phyloP scores from a whole-genome alignment of 2,113 vertebrate species.

The Saccopteryx leptura region DNA sequence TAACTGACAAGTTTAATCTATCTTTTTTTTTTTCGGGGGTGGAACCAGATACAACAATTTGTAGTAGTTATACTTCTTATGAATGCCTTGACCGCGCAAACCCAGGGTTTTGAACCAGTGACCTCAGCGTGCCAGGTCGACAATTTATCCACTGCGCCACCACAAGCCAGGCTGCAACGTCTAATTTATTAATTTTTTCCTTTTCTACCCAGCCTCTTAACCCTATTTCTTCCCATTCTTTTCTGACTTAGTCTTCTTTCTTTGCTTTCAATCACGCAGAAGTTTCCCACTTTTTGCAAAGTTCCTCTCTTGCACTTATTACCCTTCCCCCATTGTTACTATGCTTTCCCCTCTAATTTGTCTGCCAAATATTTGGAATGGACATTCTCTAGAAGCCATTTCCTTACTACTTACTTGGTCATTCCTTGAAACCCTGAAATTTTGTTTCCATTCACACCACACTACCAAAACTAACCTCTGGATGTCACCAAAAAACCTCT shows the following conservation, averaged over 20 bases:
- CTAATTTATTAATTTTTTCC: constrained; percentile 43
- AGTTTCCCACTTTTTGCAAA: constrained; percentile 48
- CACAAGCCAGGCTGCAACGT: too few species aligned
- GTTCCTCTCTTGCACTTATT: constrained; percentile 6
- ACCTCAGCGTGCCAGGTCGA: too few species aligned
- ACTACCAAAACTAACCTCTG: constrained; percentile 77
- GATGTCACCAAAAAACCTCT: constrained; percentile 81
- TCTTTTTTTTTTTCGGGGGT: too few species aligned
- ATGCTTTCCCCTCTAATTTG: neutral
- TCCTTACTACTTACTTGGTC: neutral
- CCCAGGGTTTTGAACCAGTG: too few species aligned
- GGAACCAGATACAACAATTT: too few species aligned
- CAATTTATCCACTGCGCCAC: too few species aligned
- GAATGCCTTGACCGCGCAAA: too few species aligned
- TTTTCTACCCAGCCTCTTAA: constrained; percentile 2
- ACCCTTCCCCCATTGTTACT: neutral
- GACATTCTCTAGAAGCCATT: neutral
- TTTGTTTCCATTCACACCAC: constrained; percentile 41
- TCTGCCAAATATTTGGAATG: neutral
- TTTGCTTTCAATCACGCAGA: neutral
- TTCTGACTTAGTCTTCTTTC: neutral
- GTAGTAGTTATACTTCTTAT: too few species aligned
- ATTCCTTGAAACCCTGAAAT: constrained; percentile 50
- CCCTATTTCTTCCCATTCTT: neutral
- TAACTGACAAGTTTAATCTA: constrained; percentile 55